These are phyloP conservation scores for Xerus rutilus DNA, from an alignment of 2,797 vertebrate species.

Conservation along the genomic window DNA sequence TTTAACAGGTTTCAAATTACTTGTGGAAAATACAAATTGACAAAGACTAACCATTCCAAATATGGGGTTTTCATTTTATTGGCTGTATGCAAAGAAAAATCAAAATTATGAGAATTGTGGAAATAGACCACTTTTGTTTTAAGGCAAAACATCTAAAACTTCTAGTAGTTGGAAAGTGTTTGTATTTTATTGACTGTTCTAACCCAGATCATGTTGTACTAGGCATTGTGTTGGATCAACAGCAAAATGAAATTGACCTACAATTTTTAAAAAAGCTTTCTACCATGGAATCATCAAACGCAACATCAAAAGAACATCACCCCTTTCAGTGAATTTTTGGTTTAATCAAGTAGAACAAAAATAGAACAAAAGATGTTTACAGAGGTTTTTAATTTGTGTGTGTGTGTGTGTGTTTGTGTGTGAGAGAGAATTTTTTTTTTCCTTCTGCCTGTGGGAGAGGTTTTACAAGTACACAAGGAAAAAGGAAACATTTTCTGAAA, in stretches of 20 bases:
- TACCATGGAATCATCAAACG: background rate
- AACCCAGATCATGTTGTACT: background rate
- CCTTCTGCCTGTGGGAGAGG: background rate
- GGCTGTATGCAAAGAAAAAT: background rate
- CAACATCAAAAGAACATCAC: background rate
- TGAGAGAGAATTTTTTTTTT: no score
- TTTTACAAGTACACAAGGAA: slow-evolving; percentile 50
- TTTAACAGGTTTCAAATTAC: slow-evolving; percentile 14
- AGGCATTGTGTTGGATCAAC: background rate
- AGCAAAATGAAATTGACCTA: slow-evolving; percentile 33
- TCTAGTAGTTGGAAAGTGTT: slow-evolving; percentile 8
- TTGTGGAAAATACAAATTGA: slow-evolving; percentile 42
- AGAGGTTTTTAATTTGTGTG: background rate
- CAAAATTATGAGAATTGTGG: background rate
- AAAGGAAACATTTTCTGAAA: slow-evolving; percentile 51
- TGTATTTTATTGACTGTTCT: background rate
- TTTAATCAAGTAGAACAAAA: background rate
- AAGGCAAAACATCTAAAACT: background rate
- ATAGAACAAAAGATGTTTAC: background rate
- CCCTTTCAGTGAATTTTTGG: background rate
- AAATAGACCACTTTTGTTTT: slow-evolving; percentile 1
- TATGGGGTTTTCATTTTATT: background rate
- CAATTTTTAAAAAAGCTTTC: slow-evolving; percentile 16
- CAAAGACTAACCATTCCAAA: background rate
- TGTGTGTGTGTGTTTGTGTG: no score